phyloP scores from a whole-genome alignment of 2,113 vertebrate species.

The Channa argus region DNA sequence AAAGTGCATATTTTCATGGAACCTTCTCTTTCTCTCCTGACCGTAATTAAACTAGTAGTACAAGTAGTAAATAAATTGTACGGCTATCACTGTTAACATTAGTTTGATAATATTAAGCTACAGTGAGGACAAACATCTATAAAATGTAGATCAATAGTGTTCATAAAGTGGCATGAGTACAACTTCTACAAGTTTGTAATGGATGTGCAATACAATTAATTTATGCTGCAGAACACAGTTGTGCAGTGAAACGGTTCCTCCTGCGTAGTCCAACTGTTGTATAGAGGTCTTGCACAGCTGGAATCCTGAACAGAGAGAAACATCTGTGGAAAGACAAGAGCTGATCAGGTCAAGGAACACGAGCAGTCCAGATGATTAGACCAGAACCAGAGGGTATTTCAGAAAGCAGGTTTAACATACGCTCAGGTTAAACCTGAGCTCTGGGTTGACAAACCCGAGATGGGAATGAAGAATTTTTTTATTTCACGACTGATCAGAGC shows the following conservation, averaged over 20 bases:
- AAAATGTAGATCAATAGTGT: constrained; percentile 16
- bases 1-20: too few species aligned
- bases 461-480: too few species aligned
- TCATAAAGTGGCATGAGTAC: constrained; percentile 37
- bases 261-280: background rate
- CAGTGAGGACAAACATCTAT: background rate
- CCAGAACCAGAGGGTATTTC: too few species aligned
- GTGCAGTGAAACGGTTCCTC: constrained; percentile 2
- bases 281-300: background rate
- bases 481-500: too few species aligned
- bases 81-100: background rate
- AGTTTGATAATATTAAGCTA: background rate
- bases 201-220: constrained; percentile 33
- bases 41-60: background rate
- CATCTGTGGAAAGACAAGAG: constrained; percentile 35
- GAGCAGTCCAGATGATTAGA: background rate
- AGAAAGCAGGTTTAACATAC: background rate
- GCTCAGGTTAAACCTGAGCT: too few species aligned
- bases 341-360: background rate
- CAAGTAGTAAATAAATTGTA: background rate
- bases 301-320: background rate
- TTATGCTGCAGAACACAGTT: background rate
- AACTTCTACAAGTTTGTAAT: constrained; percentile 4
- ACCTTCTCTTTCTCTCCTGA: background rate
- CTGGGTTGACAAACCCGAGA: too few species aligned